These are phyloP conservation scores for Odontocerum albicorne DNA, from an alignment of 2,888 invertebrate genomes.

Conservation along the genomic window DNA sequence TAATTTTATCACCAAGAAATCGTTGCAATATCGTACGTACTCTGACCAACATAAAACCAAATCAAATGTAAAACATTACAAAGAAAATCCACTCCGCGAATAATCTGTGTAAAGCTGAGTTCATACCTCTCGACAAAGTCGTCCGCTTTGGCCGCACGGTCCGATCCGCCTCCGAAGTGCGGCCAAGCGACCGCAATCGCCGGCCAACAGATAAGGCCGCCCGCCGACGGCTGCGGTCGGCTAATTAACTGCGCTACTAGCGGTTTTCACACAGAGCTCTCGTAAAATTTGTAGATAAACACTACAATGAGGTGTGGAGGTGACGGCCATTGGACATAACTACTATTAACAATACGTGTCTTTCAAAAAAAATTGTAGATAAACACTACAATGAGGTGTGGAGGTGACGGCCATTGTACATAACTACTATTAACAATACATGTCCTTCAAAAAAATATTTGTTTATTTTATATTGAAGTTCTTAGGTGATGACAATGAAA, in stretches of 20 bases:
- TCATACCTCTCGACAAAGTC: too few species aligned
- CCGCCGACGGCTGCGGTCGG: conserved; percentile 31
- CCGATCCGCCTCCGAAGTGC: conserved; percentile 7
- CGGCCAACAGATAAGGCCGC: conserved; percentile 25
- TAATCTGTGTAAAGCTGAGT: too few species aligned
- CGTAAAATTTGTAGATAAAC: conserved; percentile 1
- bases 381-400: background rate
- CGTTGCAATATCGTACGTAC: too few species aligned
- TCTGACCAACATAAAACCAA: too few species aligned
- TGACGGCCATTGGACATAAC: too few species aligned
- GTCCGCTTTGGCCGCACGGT: too few species aligned
- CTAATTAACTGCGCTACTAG: conserved; percentile 30
- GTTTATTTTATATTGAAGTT: too few species aligned
- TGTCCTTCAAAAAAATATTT: background rate
- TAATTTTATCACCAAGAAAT: too few species aligned
- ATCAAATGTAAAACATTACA: too few species aligned
- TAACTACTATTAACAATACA: background rate
- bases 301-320: background rate
- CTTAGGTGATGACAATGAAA: too few species aligned
- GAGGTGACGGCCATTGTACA: too few species aligned
- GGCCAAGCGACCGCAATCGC: conserved; percentile 8
- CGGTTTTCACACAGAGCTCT: conserved; percentile 30
- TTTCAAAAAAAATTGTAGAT: background rate
- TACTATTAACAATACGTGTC: background rate
- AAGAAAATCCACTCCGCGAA: background rate